Percentiles rank a stretch among this genome's conserved stretches.
Conservation (phyloP, 2,113 vertebrate species). For the Talpa occidentalis region DNA sequence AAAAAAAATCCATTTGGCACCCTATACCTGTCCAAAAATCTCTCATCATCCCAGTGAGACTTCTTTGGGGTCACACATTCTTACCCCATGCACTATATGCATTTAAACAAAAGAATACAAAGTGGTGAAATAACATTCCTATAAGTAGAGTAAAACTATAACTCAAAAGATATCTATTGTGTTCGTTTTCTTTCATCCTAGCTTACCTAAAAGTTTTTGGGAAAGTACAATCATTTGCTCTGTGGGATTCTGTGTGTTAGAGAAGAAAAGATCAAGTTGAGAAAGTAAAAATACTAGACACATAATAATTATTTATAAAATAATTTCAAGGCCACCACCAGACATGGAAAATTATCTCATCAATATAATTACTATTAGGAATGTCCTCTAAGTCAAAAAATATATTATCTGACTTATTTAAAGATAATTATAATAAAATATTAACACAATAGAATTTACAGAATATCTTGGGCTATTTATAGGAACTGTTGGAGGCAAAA, state of each 20-base stretch:
- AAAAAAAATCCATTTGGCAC: not conserved
- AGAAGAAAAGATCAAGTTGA: not conserved
- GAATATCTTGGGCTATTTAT: not conserved
- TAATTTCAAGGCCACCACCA: not conserved
- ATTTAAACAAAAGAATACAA: not conserved
- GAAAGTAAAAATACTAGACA: not conserved
- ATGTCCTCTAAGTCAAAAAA: conserved; percentile 2
- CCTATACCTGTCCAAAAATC: not conserved
- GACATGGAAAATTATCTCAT: conserved; percentile 17
- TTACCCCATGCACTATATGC: not conserved
- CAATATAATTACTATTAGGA: not conserved
- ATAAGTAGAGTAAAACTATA: not conserved
- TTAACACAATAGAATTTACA: conserved; percentile 4
- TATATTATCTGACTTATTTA: conserved; percentile 26
- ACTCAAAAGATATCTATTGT: not conserved
- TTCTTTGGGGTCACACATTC: not conserved
- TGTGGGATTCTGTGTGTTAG: not conserved
- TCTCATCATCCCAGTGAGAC: not conserved
- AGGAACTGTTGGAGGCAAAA: not conserved
- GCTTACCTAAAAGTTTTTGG: not conserved
- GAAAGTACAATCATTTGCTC: not conserved
- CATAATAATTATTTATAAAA: not conserved
- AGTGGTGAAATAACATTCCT: not conserved
- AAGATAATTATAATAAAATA: conserved; percentile 22
- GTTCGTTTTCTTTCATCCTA: not conserved